Percentiles rank a stretch among this genome's conserved stretches.
Conservation (phyloP, 2,888 invertebrate genomes). For the Piscicola geometra region DNA sequence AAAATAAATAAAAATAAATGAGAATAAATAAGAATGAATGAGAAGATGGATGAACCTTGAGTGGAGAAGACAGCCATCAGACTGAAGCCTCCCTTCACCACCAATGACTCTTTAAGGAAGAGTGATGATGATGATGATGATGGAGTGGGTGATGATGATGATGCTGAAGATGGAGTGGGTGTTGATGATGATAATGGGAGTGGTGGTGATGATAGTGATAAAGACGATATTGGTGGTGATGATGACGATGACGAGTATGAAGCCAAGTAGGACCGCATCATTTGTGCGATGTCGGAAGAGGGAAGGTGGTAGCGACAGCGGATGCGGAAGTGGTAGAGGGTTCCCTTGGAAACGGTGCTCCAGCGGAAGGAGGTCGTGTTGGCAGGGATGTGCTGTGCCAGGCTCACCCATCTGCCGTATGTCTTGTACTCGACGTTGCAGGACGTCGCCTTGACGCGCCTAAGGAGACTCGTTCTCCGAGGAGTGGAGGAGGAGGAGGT, state of each 20-base stretch:
- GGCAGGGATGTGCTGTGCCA: background rate
- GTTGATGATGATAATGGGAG: background rate
- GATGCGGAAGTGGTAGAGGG: no score
- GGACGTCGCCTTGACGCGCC: background rate
- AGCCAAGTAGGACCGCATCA: no score
- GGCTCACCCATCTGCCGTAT: background rate
- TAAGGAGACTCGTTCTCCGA: background rate
- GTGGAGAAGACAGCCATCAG: background rate
- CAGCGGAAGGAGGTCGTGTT: no score
- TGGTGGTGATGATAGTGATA: no score
- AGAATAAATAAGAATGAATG: background rate
- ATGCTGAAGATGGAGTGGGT: background rate
- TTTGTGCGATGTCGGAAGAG: no score
- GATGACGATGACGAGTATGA: no score
- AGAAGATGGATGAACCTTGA: background rate
- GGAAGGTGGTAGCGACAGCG: no score
- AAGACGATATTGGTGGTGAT: no score
- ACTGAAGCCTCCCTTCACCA: background rate
- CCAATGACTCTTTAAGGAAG: background rate
- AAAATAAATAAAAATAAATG: background rate
- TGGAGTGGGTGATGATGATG: background rate
- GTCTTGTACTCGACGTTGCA: background rate
- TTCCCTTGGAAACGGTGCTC: no score
- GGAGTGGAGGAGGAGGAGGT: background rate
- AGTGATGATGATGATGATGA: background rate